Conservation (phyloP, 1,140 invertebrate genomes). For the Nebria ingens region DNA sequence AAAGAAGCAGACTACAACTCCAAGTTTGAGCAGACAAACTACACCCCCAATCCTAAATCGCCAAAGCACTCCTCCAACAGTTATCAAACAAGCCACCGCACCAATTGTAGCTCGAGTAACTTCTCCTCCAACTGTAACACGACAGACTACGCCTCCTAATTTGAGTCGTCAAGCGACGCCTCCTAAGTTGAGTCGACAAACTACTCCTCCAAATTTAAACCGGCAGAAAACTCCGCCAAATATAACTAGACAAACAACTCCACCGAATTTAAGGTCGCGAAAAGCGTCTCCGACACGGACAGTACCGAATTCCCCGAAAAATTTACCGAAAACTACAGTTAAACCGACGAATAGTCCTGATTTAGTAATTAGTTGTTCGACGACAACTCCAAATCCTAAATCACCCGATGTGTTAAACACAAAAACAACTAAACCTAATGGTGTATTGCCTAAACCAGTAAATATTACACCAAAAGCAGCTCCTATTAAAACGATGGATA, state of each 20-base stretch:
- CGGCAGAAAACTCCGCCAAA: conserved; percentile 27
- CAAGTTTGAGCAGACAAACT: conserved; percentile 12
- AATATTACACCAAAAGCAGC: conserved; percentile 19
- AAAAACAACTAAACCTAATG: conserved; percentile 18
- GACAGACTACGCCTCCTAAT: conserved; percentile 36
- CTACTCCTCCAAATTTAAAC: conserved; percentile 18
- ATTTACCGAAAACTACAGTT: conserved; percentile 19
- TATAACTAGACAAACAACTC: conserved; percentile 29
- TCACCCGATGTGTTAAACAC: conserved; percentile 49
- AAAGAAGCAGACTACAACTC: not conserved
- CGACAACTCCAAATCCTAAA: conserved; percentile 39
- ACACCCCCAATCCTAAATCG: conserved; percentile 28
- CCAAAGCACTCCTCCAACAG: conserved; percentile 27
- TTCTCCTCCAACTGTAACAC: not conserved
- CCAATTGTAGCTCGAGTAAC: conserved; percentile 16
- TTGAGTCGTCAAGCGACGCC: conserved; percentile 35
- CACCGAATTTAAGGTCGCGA: conserved; percentile 37
- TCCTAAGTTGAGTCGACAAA: conserved; percentile 14
- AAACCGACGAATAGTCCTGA: conserved; percentile 45
- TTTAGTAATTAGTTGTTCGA: conserved; percentile 54
- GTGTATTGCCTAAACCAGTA: conserved; percentile 20
- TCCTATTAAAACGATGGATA: conserved; percentile 23
- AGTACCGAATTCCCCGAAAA: conserved; percentile 28
- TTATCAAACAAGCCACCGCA: conserved; percentile 29
- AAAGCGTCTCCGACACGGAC: conserved; percentile 28